These are phyloP conservation scores for Arion vulgaris DNA, from an alignment of 1,140 invertebrate species.

Conservation along the genomic window DNA sequence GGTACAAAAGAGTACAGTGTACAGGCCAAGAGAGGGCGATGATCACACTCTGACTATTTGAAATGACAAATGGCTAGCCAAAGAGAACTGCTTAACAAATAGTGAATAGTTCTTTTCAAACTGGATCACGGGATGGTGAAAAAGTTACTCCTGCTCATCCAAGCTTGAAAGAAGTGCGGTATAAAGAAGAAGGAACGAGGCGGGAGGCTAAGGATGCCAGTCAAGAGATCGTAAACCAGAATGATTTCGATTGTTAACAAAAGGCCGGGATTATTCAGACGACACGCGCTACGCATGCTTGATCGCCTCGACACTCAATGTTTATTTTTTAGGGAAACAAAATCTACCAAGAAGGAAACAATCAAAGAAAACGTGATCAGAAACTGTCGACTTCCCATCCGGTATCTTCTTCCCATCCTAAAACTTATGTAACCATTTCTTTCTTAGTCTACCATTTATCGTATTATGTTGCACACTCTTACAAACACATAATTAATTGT, in stretches of 20 bases:
- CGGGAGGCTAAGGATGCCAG: background rate
- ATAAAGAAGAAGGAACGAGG: background rate
- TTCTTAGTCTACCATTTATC: too few species aligned
- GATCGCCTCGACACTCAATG: background rate
- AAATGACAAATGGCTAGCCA: background rate
- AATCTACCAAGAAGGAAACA: too few species aligned
- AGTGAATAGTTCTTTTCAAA: background rate
- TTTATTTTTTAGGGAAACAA: too few species aligned
- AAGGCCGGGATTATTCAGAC: background rate
- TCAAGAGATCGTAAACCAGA: background rate
- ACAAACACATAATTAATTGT: too few species aligned
- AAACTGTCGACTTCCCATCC: too few species aligned
- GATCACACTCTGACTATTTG: background rate
- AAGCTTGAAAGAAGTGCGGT: background rate
- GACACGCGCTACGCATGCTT: background rate
- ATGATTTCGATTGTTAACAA: too few species aligned
- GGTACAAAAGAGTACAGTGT: background rate
- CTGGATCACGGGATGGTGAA: background rate
- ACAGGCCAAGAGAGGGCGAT: background rate
- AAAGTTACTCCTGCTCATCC: conserved; percentile 5
- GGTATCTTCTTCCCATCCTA: too few species aligned
- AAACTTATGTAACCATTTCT: too few species aligned
- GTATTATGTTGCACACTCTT: too few species aligned
- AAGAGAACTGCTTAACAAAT: background rate
- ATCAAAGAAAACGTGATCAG: too few species aligned